Evolutionary conservation across 2,797 vertebrate species (phyloP).

Genomic region (Tokudaia tokunoshimensis): DNA sequence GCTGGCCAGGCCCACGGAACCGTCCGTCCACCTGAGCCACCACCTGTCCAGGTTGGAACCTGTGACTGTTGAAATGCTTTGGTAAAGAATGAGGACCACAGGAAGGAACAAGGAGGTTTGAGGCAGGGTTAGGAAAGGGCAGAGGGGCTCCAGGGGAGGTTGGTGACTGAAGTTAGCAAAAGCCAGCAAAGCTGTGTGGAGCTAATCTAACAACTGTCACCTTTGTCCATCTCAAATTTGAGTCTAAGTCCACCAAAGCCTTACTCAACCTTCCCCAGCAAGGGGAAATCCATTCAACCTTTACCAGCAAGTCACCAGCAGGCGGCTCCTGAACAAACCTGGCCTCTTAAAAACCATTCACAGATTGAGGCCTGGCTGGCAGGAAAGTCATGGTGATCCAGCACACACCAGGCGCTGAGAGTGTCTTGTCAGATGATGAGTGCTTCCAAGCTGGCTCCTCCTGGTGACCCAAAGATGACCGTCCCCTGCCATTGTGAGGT

Average conservation of each 20-base stretch:
- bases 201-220: rapidly evolving
- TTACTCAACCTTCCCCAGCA: background rate
- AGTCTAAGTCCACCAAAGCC: background rate
- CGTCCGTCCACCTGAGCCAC: background rate
- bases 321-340: background rate
- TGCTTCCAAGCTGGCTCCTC: background rate
- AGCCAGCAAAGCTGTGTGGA: background rate
- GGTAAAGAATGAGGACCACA: background rate
- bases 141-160: background rate
- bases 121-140: background rate
- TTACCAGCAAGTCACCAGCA: background rate
- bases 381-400: rapidly evolving
- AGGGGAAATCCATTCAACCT: background rate
- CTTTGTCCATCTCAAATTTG: background rate
- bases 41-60: too few relatives aligned
- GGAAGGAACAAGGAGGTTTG: background rate
- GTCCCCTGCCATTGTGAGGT: background rate
- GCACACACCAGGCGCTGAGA: rapidly evolving
- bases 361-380: background rate
- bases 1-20: background rate
- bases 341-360: background rate
- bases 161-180: background rate
- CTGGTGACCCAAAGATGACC: background rate
- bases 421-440: background rate
- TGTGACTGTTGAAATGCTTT: background rate